Evolutionary conservation across 2,888 invertebrate species (phyloP).

Genomic region (Conops quadrifasciatus): DNA sequence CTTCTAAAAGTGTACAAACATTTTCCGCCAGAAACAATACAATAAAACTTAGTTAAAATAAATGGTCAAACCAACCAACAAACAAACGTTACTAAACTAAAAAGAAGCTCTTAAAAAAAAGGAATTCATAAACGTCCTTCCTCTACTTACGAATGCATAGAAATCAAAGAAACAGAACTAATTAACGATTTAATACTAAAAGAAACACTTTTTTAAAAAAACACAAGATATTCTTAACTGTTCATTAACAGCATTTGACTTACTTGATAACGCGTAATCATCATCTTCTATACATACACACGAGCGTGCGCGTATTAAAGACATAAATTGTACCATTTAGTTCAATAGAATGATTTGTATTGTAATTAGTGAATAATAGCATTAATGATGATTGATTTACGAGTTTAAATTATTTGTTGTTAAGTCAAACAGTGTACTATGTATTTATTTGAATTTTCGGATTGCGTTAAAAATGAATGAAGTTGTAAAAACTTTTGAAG

Average conservation of each 20-base stretch:
- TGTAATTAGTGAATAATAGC: constrained; percentile 41
- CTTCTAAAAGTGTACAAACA: not conserved
- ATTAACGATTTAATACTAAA: constrained; percentile 16
- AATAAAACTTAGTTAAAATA: not conserved
- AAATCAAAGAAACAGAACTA: constrained; percentile 3
- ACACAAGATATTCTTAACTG: constrained; percentile 37
- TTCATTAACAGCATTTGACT: constrained; percentile 60
- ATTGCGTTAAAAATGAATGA: no score
- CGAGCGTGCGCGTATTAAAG: no score
- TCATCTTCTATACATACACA: constrained; percentile 67
- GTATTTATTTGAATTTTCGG: no score
- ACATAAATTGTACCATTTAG: constrained; percentile 45
- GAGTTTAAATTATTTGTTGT: constrained; percentile 42
- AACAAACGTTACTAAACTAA: no score
- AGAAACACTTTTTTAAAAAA: constrained; percentile 25
- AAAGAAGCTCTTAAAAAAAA: constrained; percentile 8
- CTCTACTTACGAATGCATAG: not conserved
- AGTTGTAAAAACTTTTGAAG: no score
- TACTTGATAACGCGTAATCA: constrained; percentile 73
- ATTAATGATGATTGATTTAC: constrained; percentile 34
- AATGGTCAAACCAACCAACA: not conserved
- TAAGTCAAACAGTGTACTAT: constrained; percentile 34
- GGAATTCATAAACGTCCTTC: constrained; percentile 4
- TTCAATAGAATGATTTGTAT: constrained; percentile 36
- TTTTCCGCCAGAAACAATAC: not conserved